Base-by-base conservation (phyloP, 1,140 invertebrate species). In the Amyelois transitella region DNA sequence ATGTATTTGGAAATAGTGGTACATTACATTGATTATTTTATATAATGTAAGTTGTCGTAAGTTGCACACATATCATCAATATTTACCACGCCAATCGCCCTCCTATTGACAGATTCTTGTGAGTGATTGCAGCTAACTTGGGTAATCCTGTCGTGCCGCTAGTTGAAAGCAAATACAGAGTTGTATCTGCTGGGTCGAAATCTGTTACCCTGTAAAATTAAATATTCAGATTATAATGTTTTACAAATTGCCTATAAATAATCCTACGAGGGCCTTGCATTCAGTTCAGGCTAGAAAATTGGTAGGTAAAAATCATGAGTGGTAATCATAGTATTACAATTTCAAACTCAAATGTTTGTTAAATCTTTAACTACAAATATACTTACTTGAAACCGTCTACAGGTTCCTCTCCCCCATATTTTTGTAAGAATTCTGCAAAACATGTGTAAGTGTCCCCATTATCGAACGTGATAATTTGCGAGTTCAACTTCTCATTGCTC, bases 121-220 rank as follows among this genome's bases (percentile, higher is more conserved):
- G 76, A 1, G 76, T 78, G 0, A 70, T 55, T 6, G 64, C 76
- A 1, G 81, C 77, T n/a, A 75, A 66, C 59, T 86, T 86, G 1
- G 81, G 76, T 8, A 76, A 43, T 0, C 82, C 82, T 1, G 81
- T 84, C 1, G 83, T 81, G 6, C 83, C 83, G 43, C 83, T 86
- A 0, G 83, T 86, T 12, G 75, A 60, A 51, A 83, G 62, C 0
- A 84, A 56, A 1, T 84, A 69, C 0, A 66, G 69, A 4, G 60
- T 58, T 5, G 76, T 69, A 8, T 70, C 63, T 14, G 74, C 72
- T 6, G 80, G 60, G 47, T 82, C 69, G 18, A 86, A 81, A 21
- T 82, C 75, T 18, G 63, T 56, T 6, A 69, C 58, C 43, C 80
- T 83, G 38, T 25, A 69, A 53, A n/a, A 24, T n/a, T n/a, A n/a